These are phyloP conservation scores for Herpetotheres cachinnans DNA, from an alignment of 2,113 vertebrate species.

Conservation along the genomic window DNA sequence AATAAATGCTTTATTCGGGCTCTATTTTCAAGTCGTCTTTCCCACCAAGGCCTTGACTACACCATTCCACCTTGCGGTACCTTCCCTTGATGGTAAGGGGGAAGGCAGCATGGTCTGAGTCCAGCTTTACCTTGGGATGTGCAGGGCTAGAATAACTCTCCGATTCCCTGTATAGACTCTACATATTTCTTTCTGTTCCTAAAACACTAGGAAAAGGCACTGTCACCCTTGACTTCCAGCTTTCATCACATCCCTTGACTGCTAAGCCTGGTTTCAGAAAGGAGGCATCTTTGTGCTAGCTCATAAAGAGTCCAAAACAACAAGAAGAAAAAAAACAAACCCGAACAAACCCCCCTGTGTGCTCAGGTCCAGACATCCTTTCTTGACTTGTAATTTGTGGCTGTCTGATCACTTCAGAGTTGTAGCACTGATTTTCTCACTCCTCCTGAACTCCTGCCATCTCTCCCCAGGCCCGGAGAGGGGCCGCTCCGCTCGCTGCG, in stretches of 20 bases:
- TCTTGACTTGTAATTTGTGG: constrained; percentile 26
- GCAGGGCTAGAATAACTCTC: neutral
- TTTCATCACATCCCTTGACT: neutral
- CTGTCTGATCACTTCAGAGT: neutral
- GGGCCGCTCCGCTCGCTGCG: neutral
- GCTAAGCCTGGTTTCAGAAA: neutral
- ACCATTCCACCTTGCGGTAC: neutral
- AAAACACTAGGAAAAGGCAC: neutral
- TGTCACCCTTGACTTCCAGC: neutral
- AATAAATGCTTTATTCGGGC: neutral
- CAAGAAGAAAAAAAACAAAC: neutral
- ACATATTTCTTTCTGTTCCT: neutral
- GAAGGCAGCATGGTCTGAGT: neutral
- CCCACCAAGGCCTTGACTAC: neutral
- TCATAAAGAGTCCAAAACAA: neutral
- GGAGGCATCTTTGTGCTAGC: neutral
- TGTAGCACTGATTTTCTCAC: neutral
- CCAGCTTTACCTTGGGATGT: neutral
- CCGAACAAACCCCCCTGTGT: neutral
- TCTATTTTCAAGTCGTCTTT: neutral
- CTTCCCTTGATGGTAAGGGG: neutral
- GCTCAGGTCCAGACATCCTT: neutral
- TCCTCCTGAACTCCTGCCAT: neutral
- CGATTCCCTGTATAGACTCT: neutral
- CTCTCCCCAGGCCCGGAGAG: neutral